Conservation (phyloP, 2,113 vertebrate genomes). For the Salvator merianae region DNA sequence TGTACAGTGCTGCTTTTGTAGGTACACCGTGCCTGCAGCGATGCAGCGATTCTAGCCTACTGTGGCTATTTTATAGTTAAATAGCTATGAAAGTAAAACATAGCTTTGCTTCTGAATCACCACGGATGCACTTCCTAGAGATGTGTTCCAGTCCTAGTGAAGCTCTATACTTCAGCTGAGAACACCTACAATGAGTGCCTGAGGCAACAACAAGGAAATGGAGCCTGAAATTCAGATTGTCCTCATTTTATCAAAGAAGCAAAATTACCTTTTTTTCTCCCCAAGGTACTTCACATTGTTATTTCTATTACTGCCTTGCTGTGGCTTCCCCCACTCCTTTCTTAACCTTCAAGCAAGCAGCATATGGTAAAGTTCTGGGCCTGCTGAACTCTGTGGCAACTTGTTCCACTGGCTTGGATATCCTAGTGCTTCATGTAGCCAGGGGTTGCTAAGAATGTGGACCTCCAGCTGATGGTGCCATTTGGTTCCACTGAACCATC, state of each 20-base stretch:
- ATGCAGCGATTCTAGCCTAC: conserved; percentile 28
- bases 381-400: not conserved
- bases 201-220: conserved; percentile 46
- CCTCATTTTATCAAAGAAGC: conserved; percentile 46
- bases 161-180: conserved; percentile 26
- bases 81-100: conserved; percentile 6
- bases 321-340: not conserved
- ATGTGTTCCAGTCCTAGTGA: conserved; percentile 36
- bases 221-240: conserved; percentile 64
- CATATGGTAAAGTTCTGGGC: not conserved
- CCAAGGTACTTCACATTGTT: conserved; percentile 30
- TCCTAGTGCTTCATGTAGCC: not conserved
- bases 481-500: too few species aligned
- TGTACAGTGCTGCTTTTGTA: not conserved
- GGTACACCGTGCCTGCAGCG: not conserved
- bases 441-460: too few species aligned
- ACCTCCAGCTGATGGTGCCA: too few species aligned
- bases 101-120: conserved; percentile 45
- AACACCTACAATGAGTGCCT: conserved; percentile 37
- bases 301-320: conserved; percentile 32
- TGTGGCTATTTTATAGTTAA: conserved; percentile 49
- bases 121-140: not conserved
- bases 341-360: not conserved
- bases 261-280: conserved; percentile 22
- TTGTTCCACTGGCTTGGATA: not conserved